Percentiles rank a stretch among this genome's conserved stretches.
Conservation (phyloP, 2,888 invertebrate genomes). For the Parascotia fuliginaria region DNA sequence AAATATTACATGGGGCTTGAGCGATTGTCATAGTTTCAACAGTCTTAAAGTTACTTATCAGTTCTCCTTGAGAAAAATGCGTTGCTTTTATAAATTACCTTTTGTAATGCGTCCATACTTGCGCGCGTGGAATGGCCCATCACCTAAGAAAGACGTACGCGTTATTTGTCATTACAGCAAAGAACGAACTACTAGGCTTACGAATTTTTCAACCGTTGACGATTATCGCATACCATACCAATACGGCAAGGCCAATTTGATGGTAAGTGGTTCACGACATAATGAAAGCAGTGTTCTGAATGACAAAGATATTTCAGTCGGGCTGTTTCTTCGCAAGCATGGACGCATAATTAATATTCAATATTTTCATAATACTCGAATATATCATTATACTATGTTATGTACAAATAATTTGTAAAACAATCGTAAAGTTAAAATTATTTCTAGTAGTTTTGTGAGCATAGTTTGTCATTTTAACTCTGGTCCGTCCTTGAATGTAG, state of each 20-base stretch:
- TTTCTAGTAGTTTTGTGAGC: background rate
- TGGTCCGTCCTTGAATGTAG: slow-evolving; percentile 58
- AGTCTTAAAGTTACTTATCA: slow-evolving; percentile 43
- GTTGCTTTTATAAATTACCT: slow-evolving; percentile 18
- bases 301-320: too few relatives aligned
- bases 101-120: background rate
- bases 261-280: too few relatives aligned
- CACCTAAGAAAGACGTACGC: too few relatives aligned
- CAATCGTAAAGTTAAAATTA: slow-evolving; percentile 12
- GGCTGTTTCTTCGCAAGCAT: background rate
- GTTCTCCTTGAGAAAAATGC: slow-evolving; percentile 30
- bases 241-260: too few relatives aligned
- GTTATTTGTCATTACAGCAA: too few relatives aligned
- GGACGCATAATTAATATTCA: slow-evolving; percentile 1
- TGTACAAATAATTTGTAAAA: slow-evolving; percentile 13
- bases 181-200: too few relatives aligned
- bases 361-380: slow-evolving; percentile 27
- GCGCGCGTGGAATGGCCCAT: background rate
- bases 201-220: too few relatives aligned
- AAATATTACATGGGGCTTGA: slow-evolving; percentile 42
- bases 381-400: slow-evolving; percentile 2
- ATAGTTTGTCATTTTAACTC: slow-evolving; percentile 42
- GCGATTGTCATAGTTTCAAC: slow-evolving; percentile 39
- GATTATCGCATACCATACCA: too few relatives aligned
- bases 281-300: too few relatives aligned